Conservation (phyloP, 2,888 invertebrate genomes). For the Leistus spinibarbis region DNA sequence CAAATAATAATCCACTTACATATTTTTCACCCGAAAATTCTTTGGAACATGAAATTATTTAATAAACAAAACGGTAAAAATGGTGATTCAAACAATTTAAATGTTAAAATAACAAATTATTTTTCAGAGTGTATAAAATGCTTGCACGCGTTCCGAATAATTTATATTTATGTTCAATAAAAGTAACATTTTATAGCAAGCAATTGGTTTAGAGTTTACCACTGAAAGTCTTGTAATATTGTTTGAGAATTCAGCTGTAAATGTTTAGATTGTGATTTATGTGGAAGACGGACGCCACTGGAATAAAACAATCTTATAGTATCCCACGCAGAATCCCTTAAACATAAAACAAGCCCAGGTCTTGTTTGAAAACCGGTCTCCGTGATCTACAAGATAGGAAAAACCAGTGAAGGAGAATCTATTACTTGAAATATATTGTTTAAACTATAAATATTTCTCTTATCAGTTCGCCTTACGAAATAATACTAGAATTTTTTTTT, state of each 20-base stretch:
- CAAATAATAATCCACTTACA: no score
- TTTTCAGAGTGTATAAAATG: neutral
- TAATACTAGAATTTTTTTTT: no score
- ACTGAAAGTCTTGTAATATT: neutral
- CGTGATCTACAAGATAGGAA: neutral
- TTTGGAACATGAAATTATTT: no score
- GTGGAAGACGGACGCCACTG: conserved; percentile 8
- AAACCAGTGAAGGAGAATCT: neutral
- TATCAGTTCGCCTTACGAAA: no score
- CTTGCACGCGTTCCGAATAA: no score
- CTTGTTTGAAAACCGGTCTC: conserved; percentile 20
- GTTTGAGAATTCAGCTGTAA: neutral
- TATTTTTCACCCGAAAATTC: no score
- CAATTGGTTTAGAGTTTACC: neutral
- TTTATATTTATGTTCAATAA: neutral
- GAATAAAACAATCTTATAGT: conserved; percentile 5
- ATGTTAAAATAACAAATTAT: neutral
- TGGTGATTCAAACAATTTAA: neutral
- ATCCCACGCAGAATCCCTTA: conserved; percentile 14
- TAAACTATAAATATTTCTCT: neutral
- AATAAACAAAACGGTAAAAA: no score
- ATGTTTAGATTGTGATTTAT: neutral
- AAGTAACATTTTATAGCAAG: neutral
- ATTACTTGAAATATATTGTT: neutral
- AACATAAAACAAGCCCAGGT: neutral